Base-by-base conservation (phyloP, 2,113 vertebrate genomes). In the Herpetotheres cachinnans region DNA sequence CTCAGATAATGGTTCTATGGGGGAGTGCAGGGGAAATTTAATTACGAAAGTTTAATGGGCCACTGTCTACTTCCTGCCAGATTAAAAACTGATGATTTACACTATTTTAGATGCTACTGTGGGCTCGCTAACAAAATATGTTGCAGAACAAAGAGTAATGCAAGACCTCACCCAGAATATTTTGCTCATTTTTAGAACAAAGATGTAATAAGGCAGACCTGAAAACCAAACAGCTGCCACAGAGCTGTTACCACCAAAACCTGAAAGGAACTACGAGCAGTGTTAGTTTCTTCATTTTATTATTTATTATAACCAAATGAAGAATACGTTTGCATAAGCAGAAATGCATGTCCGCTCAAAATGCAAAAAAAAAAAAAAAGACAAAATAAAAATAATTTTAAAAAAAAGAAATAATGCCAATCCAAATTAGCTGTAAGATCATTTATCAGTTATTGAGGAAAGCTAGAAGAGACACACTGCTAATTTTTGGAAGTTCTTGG, bases 11-110 rank as follows among this genome's bases (percentile, higher is more conserved):
- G 98, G 98, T 98, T 98, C 98, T 98, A 98, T 97, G 98, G 98
- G 98, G 99, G 99, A 99, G 99, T 98, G 98, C 98, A 98, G 98
- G 98, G 97, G 98, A 98, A 98, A 99, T 99, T 99, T 99, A 99
- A 99, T 99, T 99, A 99, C 95, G 96, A 98, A 99, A 98, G 98
- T 99, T 99, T 99, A 99, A 99, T 99, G 98, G 98, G 98, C 98
- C 98, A 99, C 98, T 98, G 98, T 99, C 98, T 98, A 98, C 98
- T 98, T 98, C 98, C 98, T 99, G 98, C 98, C 98, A 98, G 98
- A 99, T 98, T 98, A 98, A 98, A 98, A 99, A 98, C 98, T 98
- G 97, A 97, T 98, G 98, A 99, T 99, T 99, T 99, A 99, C 98
- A 97, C 98, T 98, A 98, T 97, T 98, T 98, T 98, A 98, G 97